Conservation (phyloP, 2,888 invertebrate genomes). For the Campoplex nolae region DNA sequence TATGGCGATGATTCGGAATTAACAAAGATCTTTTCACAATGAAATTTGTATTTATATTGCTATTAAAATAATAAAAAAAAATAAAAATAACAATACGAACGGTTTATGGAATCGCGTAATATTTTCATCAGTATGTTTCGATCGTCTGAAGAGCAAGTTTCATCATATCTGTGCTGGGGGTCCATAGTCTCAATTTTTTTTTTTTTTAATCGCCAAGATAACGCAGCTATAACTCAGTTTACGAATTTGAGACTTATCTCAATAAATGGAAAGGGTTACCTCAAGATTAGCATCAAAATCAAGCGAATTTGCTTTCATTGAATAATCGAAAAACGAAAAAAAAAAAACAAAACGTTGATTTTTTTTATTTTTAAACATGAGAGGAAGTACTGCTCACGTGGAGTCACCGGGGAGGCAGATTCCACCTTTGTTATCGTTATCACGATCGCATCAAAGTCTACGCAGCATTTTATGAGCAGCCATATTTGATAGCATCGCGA, state of each 20-base stretch:
- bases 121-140: background rate
- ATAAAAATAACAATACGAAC: too few relatives aligned
- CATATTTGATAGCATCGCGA: slow-evolving; percentile 32
- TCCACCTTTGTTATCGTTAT: slow-evolving; percentile 16
- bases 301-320: background rate
- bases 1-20: background rate
- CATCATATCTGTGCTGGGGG: slow-evolving; percentile 9
- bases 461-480: background rate
- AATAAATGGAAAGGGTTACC: background rate
- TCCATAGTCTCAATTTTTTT: slow-evolving; percentile 11
- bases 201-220: background rate
- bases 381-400: slow-evolving; percentile 17
- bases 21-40: background rate
- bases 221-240: background rate
- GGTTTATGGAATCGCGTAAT: background rate
- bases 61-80: background rate
- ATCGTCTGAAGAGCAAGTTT: background rate
- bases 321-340: background rate
- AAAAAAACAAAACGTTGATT: background rate
- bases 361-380: slow-evolving; percentile 4
- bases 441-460: slow-evolving; percentile 37
- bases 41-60: background rate
- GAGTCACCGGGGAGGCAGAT: slow-evolving; percentile 22
- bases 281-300: background rate
- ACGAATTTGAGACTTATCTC: slow-evolving; percentile 1